Percentiles rank a stretch among this genome's conserved stretches.
These are phyloP conservation scores for Barypeithes pellucidus DNA, from an alignment of 2,888 invertebrate genomes.

Conservation along the genomic window DNA sequence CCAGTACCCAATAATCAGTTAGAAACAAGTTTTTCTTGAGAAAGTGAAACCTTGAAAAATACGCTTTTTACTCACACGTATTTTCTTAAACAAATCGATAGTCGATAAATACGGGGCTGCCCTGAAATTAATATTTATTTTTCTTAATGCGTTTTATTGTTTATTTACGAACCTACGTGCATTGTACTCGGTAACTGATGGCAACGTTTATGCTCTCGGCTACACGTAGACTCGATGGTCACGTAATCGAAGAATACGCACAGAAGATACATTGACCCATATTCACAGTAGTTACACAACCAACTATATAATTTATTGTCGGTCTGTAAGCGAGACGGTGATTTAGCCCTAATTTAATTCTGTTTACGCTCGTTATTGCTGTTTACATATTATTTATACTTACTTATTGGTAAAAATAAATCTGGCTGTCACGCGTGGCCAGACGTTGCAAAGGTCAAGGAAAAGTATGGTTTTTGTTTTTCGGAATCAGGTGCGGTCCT, in stretches of 20 bases:
- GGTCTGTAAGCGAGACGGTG: background rate
- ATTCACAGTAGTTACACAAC: background rate
- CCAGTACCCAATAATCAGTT: too few species aligned
- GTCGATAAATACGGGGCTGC: too few species aligned
- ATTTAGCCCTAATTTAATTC: background rate
- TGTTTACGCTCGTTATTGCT: background rate
- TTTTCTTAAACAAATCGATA: too few species aligned
- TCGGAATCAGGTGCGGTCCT: too few species aligned
- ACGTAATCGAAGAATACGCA: background rate
- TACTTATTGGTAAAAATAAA: too few species aligned
- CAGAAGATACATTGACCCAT: slow-evolving; percentile 9
- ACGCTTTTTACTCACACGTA: too few species aligned
- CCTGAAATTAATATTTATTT: too few species aligned
- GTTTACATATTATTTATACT: background rate
- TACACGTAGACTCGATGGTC: slow-evolving; percentile 1
- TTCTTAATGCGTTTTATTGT: background rate
- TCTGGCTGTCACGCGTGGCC: too few species aligned
- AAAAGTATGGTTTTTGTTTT: too few species aligned
- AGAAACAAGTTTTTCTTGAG: too few species aligned
- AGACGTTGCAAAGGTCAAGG: too few species aligned
- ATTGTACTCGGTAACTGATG: background rate
- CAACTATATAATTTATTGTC: background rate
- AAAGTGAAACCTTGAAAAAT: too few species aligned
- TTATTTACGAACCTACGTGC: slow-evolving; percentile 7
- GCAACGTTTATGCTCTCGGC: background rate